These are phyloP conservation scores for Galendromus occidentalis DNA, from an alignment of 1,140 invertebrate species.

Conservation along the genomic window DNA sequence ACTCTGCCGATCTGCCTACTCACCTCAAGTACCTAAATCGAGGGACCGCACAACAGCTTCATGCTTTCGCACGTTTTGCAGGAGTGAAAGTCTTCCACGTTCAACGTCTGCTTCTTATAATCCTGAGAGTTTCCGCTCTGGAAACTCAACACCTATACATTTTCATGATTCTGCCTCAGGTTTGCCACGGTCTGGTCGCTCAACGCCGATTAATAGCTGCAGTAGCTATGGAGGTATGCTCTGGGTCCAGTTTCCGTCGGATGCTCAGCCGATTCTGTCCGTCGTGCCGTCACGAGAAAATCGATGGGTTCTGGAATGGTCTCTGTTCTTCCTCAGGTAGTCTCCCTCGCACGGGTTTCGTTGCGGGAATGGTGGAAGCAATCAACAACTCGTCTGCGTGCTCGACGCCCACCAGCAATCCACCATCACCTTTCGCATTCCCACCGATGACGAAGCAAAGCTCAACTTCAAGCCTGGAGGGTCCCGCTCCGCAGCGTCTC, in stretches of 20 bases:
- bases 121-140: not conserved
- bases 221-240: not conserved
- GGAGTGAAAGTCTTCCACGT: not conserved
- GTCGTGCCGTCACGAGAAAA: not conserved
- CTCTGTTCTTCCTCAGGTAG: not conserved
- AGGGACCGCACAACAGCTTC: not conserved
- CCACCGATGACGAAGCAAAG: not conserved
- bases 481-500: not conserved
- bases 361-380: not conserved
- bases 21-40: not conserved
- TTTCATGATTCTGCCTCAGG: not conserved
- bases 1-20: not conserved
- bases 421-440: not conserved
- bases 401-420: not conserved
- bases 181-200: not conserved
- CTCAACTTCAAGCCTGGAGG: not conserved
- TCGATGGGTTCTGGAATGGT: not conserved
- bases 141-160: not conserved
- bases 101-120: not conserved
- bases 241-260: not conserved
- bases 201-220: not conserved
- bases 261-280: not conserved
- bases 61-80: not conserved
- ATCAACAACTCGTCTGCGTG: not conserved
- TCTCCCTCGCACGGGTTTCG: not conserved